Percentiles rank a stretch among this genome's conserved stretches.
These are phyloP conservation scores for Syngnathus floridae DNA, from an alignment of 2,113 vertebrate genomes.

Conservation along the genomic window DNA sequence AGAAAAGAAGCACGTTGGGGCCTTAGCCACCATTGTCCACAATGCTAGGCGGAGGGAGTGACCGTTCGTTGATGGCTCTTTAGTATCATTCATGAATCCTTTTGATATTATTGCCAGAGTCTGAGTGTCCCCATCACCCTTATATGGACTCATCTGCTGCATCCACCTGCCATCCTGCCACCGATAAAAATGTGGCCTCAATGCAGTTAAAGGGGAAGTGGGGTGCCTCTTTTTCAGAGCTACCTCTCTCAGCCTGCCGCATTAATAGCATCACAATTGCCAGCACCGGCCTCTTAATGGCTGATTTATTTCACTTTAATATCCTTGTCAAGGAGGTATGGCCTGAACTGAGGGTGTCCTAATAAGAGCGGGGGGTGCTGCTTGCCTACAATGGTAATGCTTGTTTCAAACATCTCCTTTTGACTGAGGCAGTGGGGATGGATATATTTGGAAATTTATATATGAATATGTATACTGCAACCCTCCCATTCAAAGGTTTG, in stretches of 20 bases:
- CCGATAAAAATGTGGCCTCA: conserved; percentile 56
- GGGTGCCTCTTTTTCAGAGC: conserved; percentile 60
- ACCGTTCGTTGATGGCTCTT: conserved; percentile 22
- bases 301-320: conserved; percentile 81
- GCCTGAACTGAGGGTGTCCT: conserved; percentile 56
- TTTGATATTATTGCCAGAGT: neutral
- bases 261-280: conserved; percentile 75
- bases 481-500: too few relatives aligned
- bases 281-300: conserved; percentile 68
- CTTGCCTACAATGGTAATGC: conserved; percentile 61
- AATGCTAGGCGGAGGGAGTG: conserved; percentile 38
- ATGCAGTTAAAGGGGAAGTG: conserved; percentile 61
- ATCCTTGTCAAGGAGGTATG: conserved; percentile 70
- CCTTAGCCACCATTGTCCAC: conserved; percentile 38
- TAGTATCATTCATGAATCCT: neutral
- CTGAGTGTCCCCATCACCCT: neutral
- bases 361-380: conserved; percentile 43
- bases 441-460: conserved; percentile 44
- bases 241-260: conserved; percentile 51
- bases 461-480: too few relatives aligned
- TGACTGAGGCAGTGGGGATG: neutral
- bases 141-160: conserved; percentile 9
- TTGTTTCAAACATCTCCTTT: conserved; percentile 56
- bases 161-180: conserved; percentile 48
- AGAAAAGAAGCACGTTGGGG: conserved; percentile 62